Evolutionary conservation across 64 coral and sea anemone species (phyloP), one percentile per base, ranked within the genome.

Genomic region (Dendrophyllia cribrosa): DNA sequence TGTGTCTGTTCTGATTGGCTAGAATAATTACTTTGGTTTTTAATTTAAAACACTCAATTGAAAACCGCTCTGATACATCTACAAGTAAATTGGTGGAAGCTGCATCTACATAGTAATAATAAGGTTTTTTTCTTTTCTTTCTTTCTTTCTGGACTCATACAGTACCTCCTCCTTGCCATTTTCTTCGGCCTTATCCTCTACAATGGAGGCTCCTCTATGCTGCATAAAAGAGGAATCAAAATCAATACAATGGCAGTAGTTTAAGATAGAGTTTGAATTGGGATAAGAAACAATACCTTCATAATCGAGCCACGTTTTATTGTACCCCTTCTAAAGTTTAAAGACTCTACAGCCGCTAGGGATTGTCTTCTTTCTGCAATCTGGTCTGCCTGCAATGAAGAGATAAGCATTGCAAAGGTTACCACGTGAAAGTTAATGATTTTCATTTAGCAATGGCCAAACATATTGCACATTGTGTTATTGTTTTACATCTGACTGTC

Each of bases 351-450:
- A n/a, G 66, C 50, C 45, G 89, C 68, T 23, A 91, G 23, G 9
- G 89, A 91, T 45, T 91, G 89, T 59, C 89, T 91, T 85, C 95
- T 78, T 51, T 89, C 95, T 56, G 88, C 95, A 56, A 92, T 78
- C 85, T 96, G 95, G 45, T 96, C 95, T 15, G 87, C 95, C 95
- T 96, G 45, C 43, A 60, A 19, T 44, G 47, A 68, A 20, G 12
- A 58, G 8, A 59, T 5, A 68, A 51, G 60, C 0, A 17, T 17
- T 0, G 20, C 34, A 34, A 59, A 47, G 11, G 7, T 58, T 21
- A 19, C 3, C 3, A 46, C 13, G 22, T 50, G 20, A 23, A 21
- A 19, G 21, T 0, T 62, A 67, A 82, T 23, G 24, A 61, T 3
- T 17, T 9, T 23, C 53, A 3, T 25, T 44, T 66, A 15, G 34